These are phyloP conservation scores for Leptinotarsa juncta DNA, from an alignment of 2,888 invertebrate genomes.

Conservation along the genomic window DNA sequence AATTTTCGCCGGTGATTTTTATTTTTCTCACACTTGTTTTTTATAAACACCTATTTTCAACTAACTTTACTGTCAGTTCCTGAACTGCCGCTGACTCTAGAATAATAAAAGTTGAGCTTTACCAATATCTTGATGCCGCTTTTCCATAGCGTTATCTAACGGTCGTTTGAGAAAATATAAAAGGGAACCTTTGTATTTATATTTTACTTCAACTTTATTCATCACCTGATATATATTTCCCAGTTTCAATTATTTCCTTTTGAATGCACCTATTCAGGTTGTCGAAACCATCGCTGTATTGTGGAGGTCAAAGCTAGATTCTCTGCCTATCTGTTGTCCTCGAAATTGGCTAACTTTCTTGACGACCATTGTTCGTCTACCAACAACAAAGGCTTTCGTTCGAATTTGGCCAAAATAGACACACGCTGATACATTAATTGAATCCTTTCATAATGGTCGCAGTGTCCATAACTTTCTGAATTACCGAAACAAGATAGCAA, in stretches of 20 bases:
- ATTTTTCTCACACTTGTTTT: no score
- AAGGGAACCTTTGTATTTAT: not conserved
- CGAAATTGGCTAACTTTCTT: slow-evolving; percentile 20
- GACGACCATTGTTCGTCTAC: slow-evolving; percentile 2
- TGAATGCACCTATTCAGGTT: not conserved
- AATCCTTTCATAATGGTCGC: slow-evolving; percentile 19
- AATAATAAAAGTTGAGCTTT: no score
- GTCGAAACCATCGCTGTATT: not conserved
- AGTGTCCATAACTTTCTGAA: slow-evolving; percentile 24
- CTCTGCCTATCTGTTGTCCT: not conserved
- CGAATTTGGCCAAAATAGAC: slow-evolving; percentile 20
- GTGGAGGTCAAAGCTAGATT: slow-evolving; percentile 3
- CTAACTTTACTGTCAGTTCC: no score
- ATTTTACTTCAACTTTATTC: not conserved
- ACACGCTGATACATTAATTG: slow-evolving; percentile 18
- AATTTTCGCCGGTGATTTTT: no score
- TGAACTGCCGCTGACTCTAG: no score
- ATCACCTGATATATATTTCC: not conserved
- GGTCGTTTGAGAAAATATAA: no score
- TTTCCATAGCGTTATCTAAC: no score
- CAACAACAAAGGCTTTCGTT: slow-evolving; percentile 21
- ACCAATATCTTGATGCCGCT: no score
- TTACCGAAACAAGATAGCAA: slow-evolving; percentile 25
- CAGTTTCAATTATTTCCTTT: not conserved
- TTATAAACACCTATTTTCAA: no score